Base-by-base conservation (phyloP, 2,113 vertebrate species). In the Callopanchax toddi region DNA sequence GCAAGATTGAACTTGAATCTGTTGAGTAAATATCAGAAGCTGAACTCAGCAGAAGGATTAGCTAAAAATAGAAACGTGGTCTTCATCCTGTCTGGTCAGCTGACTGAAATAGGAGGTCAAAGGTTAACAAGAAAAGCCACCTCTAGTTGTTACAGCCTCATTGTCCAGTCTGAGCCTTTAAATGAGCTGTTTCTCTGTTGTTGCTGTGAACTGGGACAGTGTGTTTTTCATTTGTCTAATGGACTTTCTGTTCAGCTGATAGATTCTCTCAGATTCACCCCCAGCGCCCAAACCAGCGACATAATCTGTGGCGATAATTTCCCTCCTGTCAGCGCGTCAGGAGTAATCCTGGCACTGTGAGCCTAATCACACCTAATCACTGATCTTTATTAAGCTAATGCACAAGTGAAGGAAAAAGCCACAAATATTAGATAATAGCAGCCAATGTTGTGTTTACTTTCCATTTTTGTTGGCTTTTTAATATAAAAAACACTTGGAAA, bases 141-240 rank as follows among this genome's bases (percentile, higher is more conserved):
- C n/a, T 48, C 43, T 20, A 18, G 46, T 50, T 37, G 54, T 39
- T 26, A n/a, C 2, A 32, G 6, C 10, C 6, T 32, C 58, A n/a
- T 58, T 59, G 6, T 67, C 4, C 21, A 32, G 29, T 7, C 29
- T 32, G 29, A 32, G 29, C 29, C 29, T 10, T 2, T 34, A 1
- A 22, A 11, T n/a, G 42, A 2, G 15, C 3, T 45, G 20, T 7
- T 7, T 7, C 48, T 23, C 43, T 46, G 0, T 54, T 52, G 49
- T 37, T 17, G 56, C 68, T 40, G 65, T 74, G 56, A 70, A 29
- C 44, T 18, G 15, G 40, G 29, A 22, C 32, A 7, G 23, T 12
- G 43, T 57, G 44, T 66, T 21, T 78, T 67, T 72, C 57, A 79
- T 82, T 71, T 72, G 49, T 50, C 54, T 63, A 77, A 83, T 71